Evolutionary conservation across 1,140 invertebrate genomes (phyloP).

Genomic region (Hylaeus anthracinus): DNA sequence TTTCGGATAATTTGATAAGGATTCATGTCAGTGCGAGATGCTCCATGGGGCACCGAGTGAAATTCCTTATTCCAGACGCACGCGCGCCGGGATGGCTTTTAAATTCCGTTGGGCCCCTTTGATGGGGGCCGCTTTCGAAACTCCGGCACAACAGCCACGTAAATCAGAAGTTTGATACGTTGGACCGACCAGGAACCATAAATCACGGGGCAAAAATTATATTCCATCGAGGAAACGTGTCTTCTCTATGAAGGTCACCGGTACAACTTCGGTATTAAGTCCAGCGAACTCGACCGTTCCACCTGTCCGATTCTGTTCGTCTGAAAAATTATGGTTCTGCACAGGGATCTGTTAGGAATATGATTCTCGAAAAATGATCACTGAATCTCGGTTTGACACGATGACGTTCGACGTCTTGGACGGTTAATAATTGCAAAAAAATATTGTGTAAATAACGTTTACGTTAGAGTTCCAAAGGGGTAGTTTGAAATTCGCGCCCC

Average conservation of each 20-base stretch:
- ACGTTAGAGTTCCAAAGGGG: too few species aligned
- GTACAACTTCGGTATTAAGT: constrained; percentile 10
- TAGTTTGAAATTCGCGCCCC: too few species aligned
- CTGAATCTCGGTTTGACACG: too few species aligned
- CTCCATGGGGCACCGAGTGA: constrained; percentile 18
- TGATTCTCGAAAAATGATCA: not conserved
- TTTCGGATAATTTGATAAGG: constrained; percentile 65
- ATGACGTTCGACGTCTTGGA: too few species aligned
- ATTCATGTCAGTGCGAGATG: constrained; percentile 44
- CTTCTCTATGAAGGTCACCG: constrained; percentile 37
- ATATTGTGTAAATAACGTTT: too few species aligned
- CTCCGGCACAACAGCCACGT: constrained; percentile 33
- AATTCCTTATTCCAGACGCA: constrained; percentile 61
- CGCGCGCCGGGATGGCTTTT: constrained; percentile 47
- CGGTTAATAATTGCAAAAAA: too few species aligned
- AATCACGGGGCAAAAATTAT: constrained; percentile 40
- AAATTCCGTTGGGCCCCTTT: constrained; percentile 56
- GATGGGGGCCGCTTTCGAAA: constrained; percentile 51
- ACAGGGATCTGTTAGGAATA: not conserved
- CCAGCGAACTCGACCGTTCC: constrained; percentile 5
- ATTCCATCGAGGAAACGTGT: constrained; percentile 8
- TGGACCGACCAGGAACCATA: constrained; percentile 21
- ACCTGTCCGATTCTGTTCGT: constrained; percentile 24
- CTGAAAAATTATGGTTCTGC: constrained; percentile 24
- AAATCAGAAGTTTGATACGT: constrained; percentile 56